phyloP scores from a whole-genome alignment of 1,140 invertebrate genomes.

The Drosophila willistoni region DNA sequence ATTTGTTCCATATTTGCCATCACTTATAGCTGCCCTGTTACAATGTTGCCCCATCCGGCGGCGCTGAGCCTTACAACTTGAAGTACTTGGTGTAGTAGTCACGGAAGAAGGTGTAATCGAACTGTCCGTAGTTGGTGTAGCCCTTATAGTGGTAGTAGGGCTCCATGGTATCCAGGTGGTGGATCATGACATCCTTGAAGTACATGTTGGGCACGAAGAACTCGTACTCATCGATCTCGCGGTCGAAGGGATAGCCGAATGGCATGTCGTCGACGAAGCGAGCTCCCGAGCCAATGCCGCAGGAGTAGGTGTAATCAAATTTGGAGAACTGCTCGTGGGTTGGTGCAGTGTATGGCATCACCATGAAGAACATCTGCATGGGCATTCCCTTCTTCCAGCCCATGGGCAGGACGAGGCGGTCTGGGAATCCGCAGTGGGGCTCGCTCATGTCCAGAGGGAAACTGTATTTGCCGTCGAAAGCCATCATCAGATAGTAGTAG shows the following conservation, averaged over 20 bases:
- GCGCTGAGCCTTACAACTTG: slow-evolving; percentile 39
- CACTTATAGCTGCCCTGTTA: slow-evolving; percentile 1
- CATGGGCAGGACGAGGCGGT: slow-evolving; percentile 84
- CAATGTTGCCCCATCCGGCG: no score
- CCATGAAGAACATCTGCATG: slow-evolving; percentile 84
- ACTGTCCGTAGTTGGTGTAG: slow-evolving; percentile 67
- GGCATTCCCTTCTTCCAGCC: slow-evolving; percentile 85
- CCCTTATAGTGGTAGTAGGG: slow-evolving; percentile 69
- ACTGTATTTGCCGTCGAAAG: slow-evolving; percentile 77
- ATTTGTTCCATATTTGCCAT: slow-evolving; percentile 33
- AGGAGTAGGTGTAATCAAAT: slow-evolving; percentile 68
- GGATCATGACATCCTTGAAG: slow-evolving; percentile 81
- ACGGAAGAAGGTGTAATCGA: slow-evolving; percentile 70
- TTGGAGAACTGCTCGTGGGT: slow-evolving; percentile 64
- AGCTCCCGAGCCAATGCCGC: slow-evolving; percentile 72
- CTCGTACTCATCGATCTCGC: slow-evolving; percentile 80
- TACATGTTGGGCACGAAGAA: slow-evolving; percentile 83
- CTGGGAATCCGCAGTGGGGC: slow-evolving; percentile 77
- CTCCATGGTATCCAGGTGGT: slow-evolving; percentile 64
- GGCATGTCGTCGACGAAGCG: slow-evolving; percentile 67
- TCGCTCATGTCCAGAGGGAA: slow-evolving; percentile 72
- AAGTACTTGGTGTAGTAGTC: slow-evolving; percentile 74
- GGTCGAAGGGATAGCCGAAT: slow-evolving; percentile 84
- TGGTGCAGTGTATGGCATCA: slow-evolving; percentile 80
- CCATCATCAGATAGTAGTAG: slow-evolving; percentile 82